phyloP scores from a whole-genome alignment of 2,888 invertebrate genomes.

The Sericinus montela region DNA sequence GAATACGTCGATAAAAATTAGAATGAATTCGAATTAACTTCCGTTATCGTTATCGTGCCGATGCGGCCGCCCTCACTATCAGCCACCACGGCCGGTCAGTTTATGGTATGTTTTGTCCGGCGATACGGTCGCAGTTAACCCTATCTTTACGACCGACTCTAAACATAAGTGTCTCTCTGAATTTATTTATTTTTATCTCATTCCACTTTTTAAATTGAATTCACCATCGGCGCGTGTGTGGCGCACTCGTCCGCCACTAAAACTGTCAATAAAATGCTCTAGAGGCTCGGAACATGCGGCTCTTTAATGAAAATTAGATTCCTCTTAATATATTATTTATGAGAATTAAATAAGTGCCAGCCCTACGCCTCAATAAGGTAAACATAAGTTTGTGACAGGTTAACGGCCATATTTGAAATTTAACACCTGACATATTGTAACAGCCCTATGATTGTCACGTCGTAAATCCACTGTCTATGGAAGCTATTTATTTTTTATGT shows the following conservation, averaged over 20 bases:
- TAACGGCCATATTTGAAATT: slow-evolving; percentile 56
- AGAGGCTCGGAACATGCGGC: slow-evolving; percentile 53
- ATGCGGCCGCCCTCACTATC: slow-evolving; percentile 47
- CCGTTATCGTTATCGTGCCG: slow-evolving; percentile 27
- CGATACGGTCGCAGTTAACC: slow-evolving; percentile 75
- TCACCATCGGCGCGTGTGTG: slow-evolving; percentile 72
- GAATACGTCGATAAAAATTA: slow-evolving; percentile 8
- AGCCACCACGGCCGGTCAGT: slow-evolving; percentile 65
- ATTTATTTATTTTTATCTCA: slow-evolving; percentile 79
- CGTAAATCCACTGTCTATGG: slow-evolving; percentile 48
- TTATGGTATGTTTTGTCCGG: slow-evolving; percentile 76
- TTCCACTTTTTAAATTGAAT: slow-evolving; percentile 78
- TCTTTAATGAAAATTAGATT: slow-evolving; percentile 71
- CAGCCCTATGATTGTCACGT: slow-evolving; percentile 57
- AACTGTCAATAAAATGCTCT: slow-evolving; percentile 70
- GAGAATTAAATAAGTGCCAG: slow-evolving; percentile 59
- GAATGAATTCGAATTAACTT: slow-evolving; percentile 9
- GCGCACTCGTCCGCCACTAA: slow-evolving; percentile 60
- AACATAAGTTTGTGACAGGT: slow-evolving; percentile 46
- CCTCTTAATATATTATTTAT: slow-evolving; percentile 62
- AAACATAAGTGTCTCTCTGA: slow-evolving; percentile 77
- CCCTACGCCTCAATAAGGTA: slow-evolving; percentile 55
- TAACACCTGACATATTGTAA: slow-evolving; percentile 45
- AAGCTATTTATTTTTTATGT: slow-evolving; percentile 34
- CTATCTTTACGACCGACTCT: slow-evolving; percentile 77